Evolutionary conservation across 2,113 vertebrate genomes (phyloP), one percentile per base, ranked within the genome.

Genomic region (Melierax canorus): DNA sequence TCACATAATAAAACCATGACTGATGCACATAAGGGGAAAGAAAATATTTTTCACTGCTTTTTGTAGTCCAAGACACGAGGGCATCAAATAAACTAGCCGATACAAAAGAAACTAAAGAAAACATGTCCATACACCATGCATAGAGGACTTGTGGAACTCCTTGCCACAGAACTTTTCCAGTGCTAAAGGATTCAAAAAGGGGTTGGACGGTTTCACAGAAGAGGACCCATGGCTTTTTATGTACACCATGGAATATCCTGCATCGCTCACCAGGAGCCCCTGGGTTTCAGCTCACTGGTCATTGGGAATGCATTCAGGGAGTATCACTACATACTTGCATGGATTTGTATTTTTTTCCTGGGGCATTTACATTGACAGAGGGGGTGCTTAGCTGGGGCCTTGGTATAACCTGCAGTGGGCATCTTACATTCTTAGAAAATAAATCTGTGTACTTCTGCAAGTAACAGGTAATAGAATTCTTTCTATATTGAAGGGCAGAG

Each of bases 141-240:
- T 9, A 60, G 36, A 38, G 11, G 9, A 46, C 15, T 71, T 43
- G 26, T 69, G 45, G 53, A 93, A 76, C 12, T 53, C 26, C 32
- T 79, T 60, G 36, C 2, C 39, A 64, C 32, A 51, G 72, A 84
- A 69, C 4, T 5, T 84, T 29, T 83, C 17, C 4, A 38, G 10
- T 51, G 11, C 6, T 59, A 12, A 62, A 50, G n/a, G 15, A 36
- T 73, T 67, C 22, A 34, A 64, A 73, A 67, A 51, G 7, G 7
- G 5, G 1, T 38, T 60, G 32, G 36, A 30, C 0, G 0, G 7
- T 38, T 87, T 32, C n/a, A 56, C 17, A 62, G 20, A 56, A 46
- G 17, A 62, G 13, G 8, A 69, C 38, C 26, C 6, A 17, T 60
- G 27, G 15, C 12, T 18, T 76, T 66, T 46, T 26, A 53, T 8